Evolutionary conservation across 64 coral and sea anemone species (phyloP).

Genomic region (Anthopleura sola): DNA sequence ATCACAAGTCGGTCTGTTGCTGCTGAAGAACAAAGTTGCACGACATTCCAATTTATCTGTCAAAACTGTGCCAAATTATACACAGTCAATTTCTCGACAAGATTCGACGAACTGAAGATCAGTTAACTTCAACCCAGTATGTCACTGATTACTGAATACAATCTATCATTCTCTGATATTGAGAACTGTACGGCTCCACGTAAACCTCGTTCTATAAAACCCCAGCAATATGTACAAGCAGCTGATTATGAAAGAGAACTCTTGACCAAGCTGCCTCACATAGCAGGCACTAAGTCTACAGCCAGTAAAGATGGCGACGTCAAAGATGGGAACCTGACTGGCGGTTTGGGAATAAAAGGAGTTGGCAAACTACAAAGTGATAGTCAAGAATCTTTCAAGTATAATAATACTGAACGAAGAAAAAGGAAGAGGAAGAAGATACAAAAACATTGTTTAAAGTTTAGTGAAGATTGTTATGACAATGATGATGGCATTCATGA

Average conservation of each 20-base stretch:
- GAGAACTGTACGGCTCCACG: not conserved
- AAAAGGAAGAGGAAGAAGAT: not conserved
- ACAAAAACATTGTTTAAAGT: not conserved
- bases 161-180: slow-evolving; percentile 15
- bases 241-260: slow-evolving; percentile 4
- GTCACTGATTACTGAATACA: slow-evolving; percentile 19
- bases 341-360: slow-evolving; percentile 10
- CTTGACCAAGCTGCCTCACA: not conserved
- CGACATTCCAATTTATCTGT: too few species aligned
- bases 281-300: not conserved
- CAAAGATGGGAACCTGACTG: not conserved
- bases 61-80: too few species aligned
- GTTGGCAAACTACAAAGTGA: slow-evolving; percentile 1
- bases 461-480: not conserved
- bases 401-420: not conserved
- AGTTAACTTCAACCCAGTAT: not conserved
- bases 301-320: not conserved
- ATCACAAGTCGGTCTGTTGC: too few species aligned
- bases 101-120: too few species aligned
- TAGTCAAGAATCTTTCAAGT: not conserved
- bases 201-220: not conserved
- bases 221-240: not conserved
- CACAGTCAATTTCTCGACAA: too few species aligned
- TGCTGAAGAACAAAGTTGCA: too few species aligned
- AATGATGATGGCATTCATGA: not conserved